Conservation (phyloP, 2,888 invertebrate genomes). For the Lepidochitona cinerea region DNA sequence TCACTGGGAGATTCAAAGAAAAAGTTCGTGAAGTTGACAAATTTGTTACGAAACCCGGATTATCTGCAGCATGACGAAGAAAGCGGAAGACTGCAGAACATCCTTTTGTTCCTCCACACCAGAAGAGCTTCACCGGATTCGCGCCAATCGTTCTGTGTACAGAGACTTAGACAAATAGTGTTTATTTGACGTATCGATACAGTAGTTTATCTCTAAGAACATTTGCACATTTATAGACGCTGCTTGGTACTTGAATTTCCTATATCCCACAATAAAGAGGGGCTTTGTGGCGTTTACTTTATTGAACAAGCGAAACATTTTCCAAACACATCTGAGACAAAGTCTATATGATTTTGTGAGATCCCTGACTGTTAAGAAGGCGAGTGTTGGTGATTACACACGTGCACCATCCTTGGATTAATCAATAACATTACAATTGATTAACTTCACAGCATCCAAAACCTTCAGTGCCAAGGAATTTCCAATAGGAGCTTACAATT, state of each 20-base stretch:
- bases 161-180: background rate
- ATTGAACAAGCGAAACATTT: background rate
- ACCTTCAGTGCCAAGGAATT: too few species aligned
- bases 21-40: background rate
- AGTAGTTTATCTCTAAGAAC: background rate
- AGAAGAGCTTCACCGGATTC: slow-evolving; percentile 1
- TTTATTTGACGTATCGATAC: background rate
- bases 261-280: background rate
- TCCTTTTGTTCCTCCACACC: slow-evolving; percentile 1
- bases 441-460: too few species aligned
- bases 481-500: too few species aligned
- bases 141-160: background rate
- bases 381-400: too few species aligned
- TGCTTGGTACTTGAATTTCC: background rate
- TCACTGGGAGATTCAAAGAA: background rate
- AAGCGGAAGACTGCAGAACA: background rate
- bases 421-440: too few species aligned
- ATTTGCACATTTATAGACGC: background rate
- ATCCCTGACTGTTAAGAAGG: too few species aligned
- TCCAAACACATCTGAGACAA: background rate
- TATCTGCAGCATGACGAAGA: background rate
- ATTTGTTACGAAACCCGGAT: slow-evolving; percentile 8
- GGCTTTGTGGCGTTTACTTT: background rate
- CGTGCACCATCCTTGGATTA: too few species aligned
- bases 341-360: background rate